Conservation (phyloP, 2,113 vertebrate species). For the Serranochromis macrocephalus region DNA sequence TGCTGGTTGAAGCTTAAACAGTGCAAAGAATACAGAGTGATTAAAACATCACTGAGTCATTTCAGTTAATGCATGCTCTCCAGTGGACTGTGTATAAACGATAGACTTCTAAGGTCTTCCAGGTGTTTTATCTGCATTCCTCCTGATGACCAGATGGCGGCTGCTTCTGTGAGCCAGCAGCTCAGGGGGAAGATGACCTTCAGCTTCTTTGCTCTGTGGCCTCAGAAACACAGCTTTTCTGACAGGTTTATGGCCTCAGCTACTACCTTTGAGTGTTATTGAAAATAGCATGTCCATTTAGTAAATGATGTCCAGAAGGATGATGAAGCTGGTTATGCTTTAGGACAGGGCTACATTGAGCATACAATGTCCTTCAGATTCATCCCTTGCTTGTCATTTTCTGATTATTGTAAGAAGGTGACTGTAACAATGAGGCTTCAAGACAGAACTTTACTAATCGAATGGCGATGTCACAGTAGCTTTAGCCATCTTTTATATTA, state of each 20-base stretch:
- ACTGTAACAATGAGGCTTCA: background rate
- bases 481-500: background rate
- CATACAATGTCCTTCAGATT: background rate
- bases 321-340: background rate
- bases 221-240: background rate
- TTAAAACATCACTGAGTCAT: background rate
- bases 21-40: background rate
- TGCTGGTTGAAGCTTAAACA: background rate
- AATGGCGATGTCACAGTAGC: background rate
- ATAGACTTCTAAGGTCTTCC: background rate
- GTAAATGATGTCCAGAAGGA: background rate
- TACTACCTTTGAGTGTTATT: background rate
- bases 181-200: background rate
- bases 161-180: background rate
- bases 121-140: background rate
- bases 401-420: background rate
- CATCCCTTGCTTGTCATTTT: background rate
- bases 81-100: rapidly evolving
- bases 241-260: background rate
- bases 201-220: background rate
- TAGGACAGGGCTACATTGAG: background rate
- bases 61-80: background rate
- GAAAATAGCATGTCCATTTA: background rate
- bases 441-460: background rate
- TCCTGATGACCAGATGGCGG: background rate